Evolutionary conservation across 2,888 invertebrate species (phyloP), one percentile per base, ranked within the genome.

Genomic region (Oegoconia quadripuncta): DNA sequence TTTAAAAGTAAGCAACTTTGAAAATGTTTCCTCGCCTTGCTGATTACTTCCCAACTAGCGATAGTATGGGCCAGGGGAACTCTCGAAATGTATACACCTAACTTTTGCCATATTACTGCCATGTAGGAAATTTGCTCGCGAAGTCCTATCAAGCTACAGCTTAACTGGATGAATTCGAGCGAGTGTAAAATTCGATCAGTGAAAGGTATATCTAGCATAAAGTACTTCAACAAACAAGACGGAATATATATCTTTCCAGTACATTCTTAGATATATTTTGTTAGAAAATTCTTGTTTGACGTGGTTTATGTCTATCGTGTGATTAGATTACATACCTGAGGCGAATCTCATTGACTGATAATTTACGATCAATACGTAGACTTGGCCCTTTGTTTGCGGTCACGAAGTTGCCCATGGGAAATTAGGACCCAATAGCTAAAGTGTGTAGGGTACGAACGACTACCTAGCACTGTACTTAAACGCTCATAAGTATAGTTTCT

Each of bases 1-100:
- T 56, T 64, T 57, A 50, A 58, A 55, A 62, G 59, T 50, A 54
- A 60, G 49, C n/a, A n/a, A n/a, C n/a, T 64, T 64, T 43, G 55
- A 52, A 56, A 64, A 64, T 65, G 64, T 74, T 74, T 64, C 59
- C 59, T 59, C 52, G 34, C 52, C 60, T 57, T 55, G 52, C 60
- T 74, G 74, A 77, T 78, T 74, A 73, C 73, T 77, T 75, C 47
- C 34, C 47, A 64, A 68, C 69, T 63, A 58, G 50, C 56, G 55
- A 56, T 62, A 49, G 56, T 50, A 56, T 47, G 48, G 45, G 40
- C 58, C 46, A 46, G 43, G 39, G 51, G 45, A 63, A 58, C 55
- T 65, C 56, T 53, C 50, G 50, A 60, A 65, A 67, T 64, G 50
- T 59, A 64, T 48, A 62, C 59, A 61, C 44, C 55, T 44, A 70